Percentiles rank a stretch among this genome's conserved stretches.
phyloP scores from a whole-genome alignment of 2,888 invertebrate genomes.

The Pseudococcus longispinus region DNA sequence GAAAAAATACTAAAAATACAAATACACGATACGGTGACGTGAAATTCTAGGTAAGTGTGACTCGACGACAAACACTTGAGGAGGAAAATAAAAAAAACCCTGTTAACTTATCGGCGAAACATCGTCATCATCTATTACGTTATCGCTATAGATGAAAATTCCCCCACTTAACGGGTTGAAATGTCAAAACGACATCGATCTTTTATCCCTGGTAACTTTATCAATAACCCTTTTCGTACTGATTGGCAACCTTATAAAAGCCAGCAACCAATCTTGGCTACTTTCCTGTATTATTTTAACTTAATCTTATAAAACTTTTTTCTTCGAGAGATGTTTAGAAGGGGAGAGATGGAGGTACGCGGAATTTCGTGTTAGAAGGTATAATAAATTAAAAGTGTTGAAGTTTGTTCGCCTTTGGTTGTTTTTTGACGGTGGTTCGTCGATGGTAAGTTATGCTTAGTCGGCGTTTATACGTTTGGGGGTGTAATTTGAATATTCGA shows the following conservation, averaged over 20 bases:
- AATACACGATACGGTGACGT: neutral
- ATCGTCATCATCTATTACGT: constrained; percentile 12
- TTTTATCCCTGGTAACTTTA: neutral
- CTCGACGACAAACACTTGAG: neutral
- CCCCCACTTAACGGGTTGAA: neutral
- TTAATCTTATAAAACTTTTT: neutral
- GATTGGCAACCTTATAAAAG: neutral
- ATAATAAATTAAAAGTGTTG: neutral
- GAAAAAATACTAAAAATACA: neutral
- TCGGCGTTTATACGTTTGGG: too few species aligned
- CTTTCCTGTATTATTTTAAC: constrained; percentile 13
- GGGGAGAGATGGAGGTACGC: neutral
- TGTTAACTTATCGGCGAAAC: neutral
- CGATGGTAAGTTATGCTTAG: too few species aligned
- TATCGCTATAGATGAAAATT: neutral
- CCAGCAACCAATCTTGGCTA: neutral
- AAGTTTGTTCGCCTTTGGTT: neutral
- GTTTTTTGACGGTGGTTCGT: neutral
- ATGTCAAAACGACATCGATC: constrained; percentile 31
- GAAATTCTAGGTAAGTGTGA: neutral
- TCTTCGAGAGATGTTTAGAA: neutral
- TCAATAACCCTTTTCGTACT: neutral
- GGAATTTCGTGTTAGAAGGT: neutral
- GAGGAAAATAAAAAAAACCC: neutral
- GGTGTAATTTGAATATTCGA: too few species aligned